Evolutionary conservation across 1,140 invertebrate species (phyloP).

Genomic region (Lithobius niger): DNA sequence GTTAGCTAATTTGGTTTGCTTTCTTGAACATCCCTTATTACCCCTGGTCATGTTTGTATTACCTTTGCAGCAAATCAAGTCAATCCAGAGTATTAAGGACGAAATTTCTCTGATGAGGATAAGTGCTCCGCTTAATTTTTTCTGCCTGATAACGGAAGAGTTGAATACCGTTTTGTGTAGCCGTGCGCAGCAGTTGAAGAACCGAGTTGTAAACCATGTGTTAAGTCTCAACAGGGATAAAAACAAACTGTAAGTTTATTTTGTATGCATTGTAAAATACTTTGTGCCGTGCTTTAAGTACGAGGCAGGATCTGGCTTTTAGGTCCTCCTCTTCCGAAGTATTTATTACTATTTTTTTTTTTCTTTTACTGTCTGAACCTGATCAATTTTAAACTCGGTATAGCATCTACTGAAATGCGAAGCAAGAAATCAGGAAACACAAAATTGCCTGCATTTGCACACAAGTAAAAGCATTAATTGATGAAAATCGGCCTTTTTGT

Average conservation of each 20-base stretch:
- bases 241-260: constrained; percentile 48
- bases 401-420: too few species aligned
- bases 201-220: constrained; percentile 57
- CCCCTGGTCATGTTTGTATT: too few species aligned
- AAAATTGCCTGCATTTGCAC: too few species aligned
- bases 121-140: constrained; percentile 55
- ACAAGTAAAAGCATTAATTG: too few species aligned
- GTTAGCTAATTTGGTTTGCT: too few species aligned
- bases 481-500: too few species aligned
- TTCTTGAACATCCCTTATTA: too few species aligned
- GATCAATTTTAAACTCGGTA: too few species aligned
- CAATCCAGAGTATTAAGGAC: background rate
- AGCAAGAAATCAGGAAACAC: too few species aligned
- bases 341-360: background rate
- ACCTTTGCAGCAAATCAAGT: constrained; percentile 2
- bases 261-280: constrained; percentile 14
- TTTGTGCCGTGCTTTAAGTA: too few species aligned
- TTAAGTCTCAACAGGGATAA: constrained; percentile 56
- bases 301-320: too few species aligned
- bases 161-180: constrained; percentile 28
- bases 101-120: constrained; percentile 60
- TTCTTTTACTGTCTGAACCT: background rate
- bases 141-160: constrained; percentile 42
- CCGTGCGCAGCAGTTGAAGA: constrained; percentile 48
- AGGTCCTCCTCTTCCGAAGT: background rate